Evolutionary conservation across 1,140 invertebrate genomes (phyloP).

Genomic region (Caenorhabditis brenneri): DNA sequence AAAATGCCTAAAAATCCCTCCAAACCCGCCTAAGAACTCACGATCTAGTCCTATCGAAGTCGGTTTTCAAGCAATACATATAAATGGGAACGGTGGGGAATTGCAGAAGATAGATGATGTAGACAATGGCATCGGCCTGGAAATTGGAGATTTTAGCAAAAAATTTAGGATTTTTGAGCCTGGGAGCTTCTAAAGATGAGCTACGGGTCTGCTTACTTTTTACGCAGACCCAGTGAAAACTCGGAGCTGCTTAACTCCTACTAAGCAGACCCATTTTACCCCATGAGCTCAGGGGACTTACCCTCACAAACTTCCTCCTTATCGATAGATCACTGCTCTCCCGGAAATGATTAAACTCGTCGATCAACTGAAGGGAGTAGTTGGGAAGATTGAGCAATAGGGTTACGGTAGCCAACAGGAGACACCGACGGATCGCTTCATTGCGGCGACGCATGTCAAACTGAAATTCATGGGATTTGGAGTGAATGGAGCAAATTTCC

Average conservation of each 20-base stretch:
- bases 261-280: too few relatives aligned
- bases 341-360: slow-evolving; percentile 24
- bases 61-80: slow-evolving; percentile 61
- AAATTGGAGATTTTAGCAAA: neutral
- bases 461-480: neutral
- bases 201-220: too few relatives aligned
- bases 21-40: neutral
- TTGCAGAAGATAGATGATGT: slow-evolving; percentile 52
- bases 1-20: too few relatives aligned
- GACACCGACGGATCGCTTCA: slow-evolving; percentile 48
- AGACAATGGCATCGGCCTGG: slow-evolving; percentile 52
- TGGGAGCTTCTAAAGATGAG: neutral
- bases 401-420: slow-evolving; percentile 51
- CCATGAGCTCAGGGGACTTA: neutral
- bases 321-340: neutral
- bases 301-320: slow-evolving; percentile 6
- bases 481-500: too few relatives aligned
- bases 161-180: neutral
- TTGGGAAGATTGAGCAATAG: slow-evolving; percentile 49
- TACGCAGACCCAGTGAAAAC: too few relatives aligned
- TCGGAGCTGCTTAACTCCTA: too few relatives aligned
- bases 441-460: slow-evolving; percentile 29
- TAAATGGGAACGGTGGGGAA: slow-evolving; percentile 46
- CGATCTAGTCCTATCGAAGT: slow-evolving; percentile 19
- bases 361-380: slow-evolving; percentile 42